phyloP scores from a whole-genome alignment of 1,140 invertebrate genomes.

The Euwallacea fornicatus region DNA sequence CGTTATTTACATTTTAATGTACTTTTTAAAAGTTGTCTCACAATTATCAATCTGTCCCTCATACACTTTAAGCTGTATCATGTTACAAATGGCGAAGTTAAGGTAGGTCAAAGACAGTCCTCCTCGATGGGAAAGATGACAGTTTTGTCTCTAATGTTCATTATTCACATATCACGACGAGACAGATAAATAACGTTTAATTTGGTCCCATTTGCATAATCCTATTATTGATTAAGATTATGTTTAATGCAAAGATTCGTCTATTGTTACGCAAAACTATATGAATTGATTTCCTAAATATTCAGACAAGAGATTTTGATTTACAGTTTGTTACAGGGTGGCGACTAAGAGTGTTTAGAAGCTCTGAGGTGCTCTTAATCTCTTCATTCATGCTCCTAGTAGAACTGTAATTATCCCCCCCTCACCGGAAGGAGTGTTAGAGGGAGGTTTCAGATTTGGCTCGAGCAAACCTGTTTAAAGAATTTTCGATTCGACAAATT shows the following conservation, averaged over 20 bases:
- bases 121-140: neutral
- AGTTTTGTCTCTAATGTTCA: neutral
- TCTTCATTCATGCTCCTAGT: too few relatives aligned
- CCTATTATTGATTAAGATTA: neutral
- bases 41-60: neutral
- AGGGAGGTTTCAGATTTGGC: neutral
- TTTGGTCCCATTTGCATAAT: neutral
- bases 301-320: too few relatives aligned
- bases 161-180: constrained; percentile 4
- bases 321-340: too few relatives aligned
- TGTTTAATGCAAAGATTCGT: neutral
- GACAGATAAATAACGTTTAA: constrained; percentile 10
- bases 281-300: too few relatives aligned
- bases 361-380: too few relatives aligned
- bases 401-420: too few relatives aligned
- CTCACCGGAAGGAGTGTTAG: too few relatives aligned
- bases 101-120: neutral
- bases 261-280: too few relatives aligned
- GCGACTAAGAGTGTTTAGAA: too few relatives aligned
- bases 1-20: neutral
- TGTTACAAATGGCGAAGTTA: neutral
- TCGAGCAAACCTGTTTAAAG: neutral
- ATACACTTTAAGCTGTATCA: neutral
- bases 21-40: neutral
- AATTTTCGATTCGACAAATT: neutral